Evolutionary conservation across 2,113 vertebrate species (phyloP).

Genomic region (Irena cyanogastra): DNA sequence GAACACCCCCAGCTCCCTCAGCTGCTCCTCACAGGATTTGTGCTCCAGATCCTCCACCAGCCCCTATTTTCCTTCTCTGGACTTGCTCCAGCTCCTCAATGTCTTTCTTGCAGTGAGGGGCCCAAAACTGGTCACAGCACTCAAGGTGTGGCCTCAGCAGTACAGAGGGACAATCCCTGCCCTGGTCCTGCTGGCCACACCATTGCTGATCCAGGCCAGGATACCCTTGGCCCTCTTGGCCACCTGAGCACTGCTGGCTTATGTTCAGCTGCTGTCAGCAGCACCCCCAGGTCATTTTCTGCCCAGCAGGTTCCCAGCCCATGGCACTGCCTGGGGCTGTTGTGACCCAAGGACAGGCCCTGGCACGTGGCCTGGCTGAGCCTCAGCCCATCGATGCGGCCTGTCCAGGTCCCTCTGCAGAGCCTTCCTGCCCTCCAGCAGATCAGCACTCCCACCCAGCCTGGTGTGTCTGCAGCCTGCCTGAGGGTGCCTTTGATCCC

Average conservation of each 20-base stretch:
- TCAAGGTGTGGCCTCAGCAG: fast-evolving
- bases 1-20: fast-evolving
- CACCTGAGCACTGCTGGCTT: neutral
- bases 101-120: too few species aligned
- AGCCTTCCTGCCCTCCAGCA: neutral
- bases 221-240: neutral
- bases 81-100: neutral
- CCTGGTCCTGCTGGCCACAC: neutral
- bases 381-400: neutral
- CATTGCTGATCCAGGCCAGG: neutral
- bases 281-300: neutral
- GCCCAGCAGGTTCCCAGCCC: neutral
- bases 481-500: neutral
- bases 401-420: neutral
- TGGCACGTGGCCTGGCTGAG: neutral
- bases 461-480: neutral
- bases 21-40: neutral
- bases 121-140: neutral
- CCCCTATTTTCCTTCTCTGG: neutral
- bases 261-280: neutral
- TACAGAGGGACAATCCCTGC: neutral
- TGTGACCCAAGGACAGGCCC: neutral
- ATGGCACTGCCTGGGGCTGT: neutral
- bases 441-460: neutral
- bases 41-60: neutral